These are phyloP conservation scores for Zaprionus bogoriensis DNA, from an alignment of 2,888 invertebrate genomes.

Conservation along the genomic window DNA sequence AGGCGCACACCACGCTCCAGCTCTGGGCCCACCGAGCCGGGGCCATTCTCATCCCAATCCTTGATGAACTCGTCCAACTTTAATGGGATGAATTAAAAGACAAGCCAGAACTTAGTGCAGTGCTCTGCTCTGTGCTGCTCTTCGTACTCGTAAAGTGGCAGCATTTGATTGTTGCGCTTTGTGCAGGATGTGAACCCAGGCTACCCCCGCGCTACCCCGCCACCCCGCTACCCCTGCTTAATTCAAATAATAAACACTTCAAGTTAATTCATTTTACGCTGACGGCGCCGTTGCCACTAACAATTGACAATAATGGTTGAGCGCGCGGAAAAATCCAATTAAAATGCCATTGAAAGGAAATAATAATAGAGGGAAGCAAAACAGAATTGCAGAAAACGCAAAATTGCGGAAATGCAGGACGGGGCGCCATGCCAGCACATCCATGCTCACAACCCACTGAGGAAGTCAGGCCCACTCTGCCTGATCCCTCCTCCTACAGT, in stretches of 20 bases:
- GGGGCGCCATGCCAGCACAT: background rate
- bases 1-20: slow-evolving; percentile 88
- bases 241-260: slow-evolving; percentile 82
- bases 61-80: slow-evolving; percentile 86
- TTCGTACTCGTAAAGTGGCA: slow-evolving; percentile 37
- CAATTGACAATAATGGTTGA: slow-evolving; percentile 79
- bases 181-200: background rate
- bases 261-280: slow-evolving; percentile 81
- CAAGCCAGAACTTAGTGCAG: slow-evolving; percentile 50
- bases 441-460: no score
- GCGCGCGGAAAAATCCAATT: slow-evolving; percentile 81
- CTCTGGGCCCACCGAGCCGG: slow-evolving; percentile 89
- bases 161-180: slow-evolving; percentile 61
- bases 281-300: slow-evolving; percentile 52
- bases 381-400: slow-evolving; percentile 68
- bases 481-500: background rate
- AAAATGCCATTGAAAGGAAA: slow-evolving; percentile 81
- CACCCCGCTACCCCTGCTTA: slow-evolving; percentile 45
- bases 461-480: no score
- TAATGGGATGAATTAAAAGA: background rate
- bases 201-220: background rate
- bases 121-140: no score
- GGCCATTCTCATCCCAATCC: slow-evolving; percentile 90
- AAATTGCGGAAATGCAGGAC: slow-evolving; percentile 72
- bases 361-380: slow-evolving; percentile 80